These are phyloP conservation scores for Mormyrus lacerda DNA, from an alignment of 2,113 vertebrate genomes.

Conservation along the genomic window DNA sequence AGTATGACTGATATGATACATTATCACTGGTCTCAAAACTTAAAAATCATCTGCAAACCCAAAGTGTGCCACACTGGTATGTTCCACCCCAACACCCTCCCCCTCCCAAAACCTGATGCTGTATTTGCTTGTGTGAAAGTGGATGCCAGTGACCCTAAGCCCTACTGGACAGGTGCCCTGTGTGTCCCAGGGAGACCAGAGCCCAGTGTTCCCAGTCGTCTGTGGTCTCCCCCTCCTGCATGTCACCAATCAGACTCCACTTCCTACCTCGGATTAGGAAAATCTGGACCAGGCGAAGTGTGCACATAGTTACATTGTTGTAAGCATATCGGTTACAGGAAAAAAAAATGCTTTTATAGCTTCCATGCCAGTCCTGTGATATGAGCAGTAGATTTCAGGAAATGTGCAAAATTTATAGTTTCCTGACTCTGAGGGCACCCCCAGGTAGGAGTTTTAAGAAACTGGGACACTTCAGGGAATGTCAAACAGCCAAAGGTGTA, in stretches of 20 bases:
- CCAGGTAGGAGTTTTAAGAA: slow-evolving; percentile 38
- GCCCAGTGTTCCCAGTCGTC: background rate
- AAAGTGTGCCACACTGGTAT: background rate
- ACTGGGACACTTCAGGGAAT: slow-evolving; percentile 61
- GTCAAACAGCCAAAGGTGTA: slow-evolving; percentile 63
- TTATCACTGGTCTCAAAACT: background rate
- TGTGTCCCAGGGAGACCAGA: background rate
- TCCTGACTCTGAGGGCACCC: background rate
- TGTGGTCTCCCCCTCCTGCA: background rate
- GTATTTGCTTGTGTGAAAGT: background rate
- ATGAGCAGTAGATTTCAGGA: background rate
- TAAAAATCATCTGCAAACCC: background rate
- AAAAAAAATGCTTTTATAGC: background rate
- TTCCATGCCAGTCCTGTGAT: background rate
- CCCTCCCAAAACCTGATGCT: background rate
- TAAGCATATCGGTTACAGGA: background rate
- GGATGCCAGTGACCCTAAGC: background rate
- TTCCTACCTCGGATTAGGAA: background rate
- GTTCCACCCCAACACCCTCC: background rate
- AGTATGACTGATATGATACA: background rate
- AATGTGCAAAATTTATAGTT: background rate
- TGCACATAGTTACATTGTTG: background rate
- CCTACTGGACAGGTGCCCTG: background rate
- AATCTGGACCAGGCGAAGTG: background rate
- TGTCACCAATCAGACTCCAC: background rate